phyloP scores from a whole-genome alignment of 2,113 vertebrate genomes.

The Calypte anna region DNA sequence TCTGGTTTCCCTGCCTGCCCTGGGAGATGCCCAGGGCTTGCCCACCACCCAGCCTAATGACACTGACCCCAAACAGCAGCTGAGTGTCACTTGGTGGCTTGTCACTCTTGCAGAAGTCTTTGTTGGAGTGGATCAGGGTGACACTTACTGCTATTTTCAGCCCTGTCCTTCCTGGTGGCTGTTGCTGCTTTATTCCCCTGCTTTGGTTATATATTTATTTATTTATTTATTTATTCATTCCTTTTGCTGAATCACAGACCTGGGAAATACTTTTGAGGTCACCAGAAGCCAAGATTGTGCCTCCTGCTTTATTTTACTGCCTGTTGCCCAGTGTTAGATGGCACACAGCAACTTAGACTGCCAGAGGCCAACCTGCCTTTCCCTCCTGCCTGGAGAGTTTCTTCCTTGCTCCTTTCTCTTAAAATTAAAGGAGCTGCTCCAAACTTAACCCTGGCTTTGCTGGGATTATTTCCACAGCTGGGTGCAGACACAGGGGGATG shows the following conservation, averaged over 20 bases:
- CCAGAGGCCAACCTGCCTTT: background rate
- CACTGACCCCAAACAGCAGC: background rate
- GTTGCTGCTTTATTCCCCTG: background rate
- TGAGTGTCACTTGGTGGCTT: conserved; percentile 4
- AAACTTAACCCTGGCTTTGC: background rate
- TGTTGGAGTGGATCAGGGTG: conserved; percentile 42
- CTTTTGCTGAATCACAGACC: conserved; percentile 29
- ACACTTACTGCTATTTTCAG: conserved; percentile 60
- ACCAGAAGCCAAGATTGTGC: background rate
- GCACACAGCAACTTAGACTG: background rate
- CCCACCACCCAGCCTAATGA: background rate
- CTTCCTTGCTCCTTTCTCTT: background rate
- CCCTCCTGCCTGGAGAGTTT: background rate
- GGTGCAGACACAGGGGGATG: background rate
- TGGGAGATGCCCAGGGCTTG: background rate
- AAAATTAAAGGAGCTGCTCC: background rate
- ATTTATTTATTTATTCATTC: background rate
- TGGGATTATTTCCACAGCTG: background rate
- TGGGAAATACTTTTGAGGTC: conserved; percentile 8
- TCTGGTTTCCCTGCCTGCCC: rapidly evolving
- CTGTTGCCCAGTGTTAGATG: background rate
- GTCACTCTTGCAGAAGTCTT: background rate
- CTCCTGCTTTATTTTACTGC: background rate
- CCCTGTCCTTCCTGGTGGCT: conserved; percentile 5
- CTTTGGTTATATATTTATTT: background rate